phyloP scores from a whole-genome alignment of 1,140 invertebrate genomes.

The Diorhabda elongata region DNA sequence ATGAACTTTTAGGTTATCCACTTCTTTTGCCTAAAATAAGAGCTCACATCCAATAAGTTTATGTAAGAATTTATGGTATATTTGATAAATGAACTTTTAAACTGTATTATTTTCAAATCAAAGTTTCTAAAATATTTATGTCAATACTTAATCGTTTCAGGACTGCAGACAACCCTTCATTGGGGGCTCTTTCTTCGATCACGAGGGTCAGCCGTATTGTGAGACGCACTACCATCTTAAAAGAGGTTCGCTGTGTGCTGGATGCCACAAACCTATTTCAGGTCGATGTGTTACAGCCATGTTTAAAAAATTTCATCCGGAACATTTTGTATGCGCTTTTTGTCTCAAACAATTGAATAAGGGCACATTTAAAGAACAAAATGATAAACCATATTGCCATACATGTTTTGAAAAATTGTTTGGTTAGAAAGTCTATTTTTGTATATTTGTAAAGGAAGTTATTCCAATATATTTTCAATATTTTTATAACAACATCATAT shows the following conservation, averaged over 20 bases:
- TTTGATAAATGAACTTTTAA: too few relatives aligned
- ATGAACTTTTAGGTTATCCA: too few relatives aligned
- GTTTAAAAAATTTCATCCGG: slow-evolving; percentile 98
- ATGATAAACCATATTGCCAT: slow-evolving; percentile 98
- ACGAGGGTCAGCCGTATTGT: slow-evolving; percentile 94
- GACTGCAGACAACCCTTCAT: slow-evolving; percentile 91
- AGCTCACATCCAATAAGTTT: too few relatives aligned
- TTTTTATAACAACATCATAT: too few relatives aligned
- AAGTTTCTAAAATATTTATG: too few relatives aligned
- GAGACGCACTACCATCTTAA: slow-evolving; percentile 98
- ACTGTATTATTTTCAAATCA: too few relatives aligned
- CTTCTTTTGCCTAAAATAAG: too few relatives aligned
- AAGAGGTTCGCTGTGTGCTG: slow-evolving; percentile 92
- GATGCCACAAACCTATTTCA: slow-evolving; percentile 95
- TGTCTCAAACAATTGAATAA: slow-evolving; percentile 97
- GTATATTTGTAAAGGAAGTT: too few relatives aligned
- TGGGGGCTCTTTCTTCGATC: slow-evolving; percentile 91
- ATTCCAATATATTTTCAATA: too few relatives aligned
- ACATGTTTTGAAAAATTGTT: slow-evolving; percentile 96
- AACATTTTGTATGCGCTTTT: slow-evolving; percentile 98
- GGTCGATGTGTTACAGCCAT: slow-evolving; percentile 98
- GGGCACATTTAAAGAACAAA: slow-evolving; percentile 96
- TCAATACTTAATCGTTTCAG: slow-evolving; percentile 52
- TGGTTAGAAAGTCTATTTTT: slow-evolving; percentile 54
- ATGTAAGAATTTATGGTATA: too few relatives aligned